Percentiles rank a stretch among this genome's conserved stretches.
These are phyloP conservation scores for Heliconius ethilla DNA, from an alignment of 2,888 invertebrate genomes.

Conservation along the genomic window DNA sequence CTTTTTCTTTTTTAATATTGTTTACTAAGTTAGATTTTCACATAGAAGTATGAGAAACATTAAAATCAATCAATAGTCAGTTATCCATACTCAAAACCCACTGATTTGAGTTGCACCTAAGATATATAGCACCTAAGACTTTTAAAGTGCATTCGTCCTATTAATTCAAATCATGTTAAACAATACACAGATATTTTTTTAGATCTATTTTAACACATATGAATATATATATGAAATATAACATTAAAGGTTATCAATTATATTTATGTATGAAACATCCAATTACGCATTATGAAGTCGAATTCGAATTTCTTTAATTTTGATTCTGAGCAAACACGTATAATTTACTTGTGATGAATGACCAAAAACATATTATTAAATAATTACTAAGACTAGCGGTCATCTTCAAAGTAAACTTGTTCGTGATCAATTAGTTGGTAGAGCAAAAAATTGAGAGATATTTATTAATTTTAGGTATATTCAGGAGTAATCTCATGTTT, in stretches of 20 bases:
- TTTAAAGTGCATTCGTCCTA: too few relatives aligned
- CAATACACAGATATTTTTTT: too few relatives aligned
- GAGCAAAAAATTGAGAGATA: constrained; percentile 2
- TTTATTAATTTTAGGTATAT: constrained; percentile 2
- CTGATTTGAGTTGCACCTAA: too few relatives aligned
- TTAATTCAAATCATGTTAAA: too few relatives aligned
- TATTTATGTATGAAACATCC: not conserved
- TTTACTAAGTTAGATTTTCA: too few relatives aligned
- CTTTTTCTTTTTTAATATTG: too few relatives aligned
- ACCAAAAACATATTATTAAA: constrained; percentile 52
- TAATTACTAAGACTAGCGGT: constrained; percentile 15
- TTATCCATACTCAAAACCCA: too few relatives aligned
- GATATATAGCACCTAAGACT: too few relatives aligned
- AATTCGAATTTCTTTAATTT: constrained; percentile 10
- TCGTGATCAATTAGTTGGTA: not conserved
- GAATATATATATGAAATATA: not conserved
- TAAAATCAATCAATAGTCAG: too few relatives aligned
- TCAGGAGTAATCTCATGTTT: not conserved
- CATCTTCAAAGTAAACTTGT: constrained; percentile 20
- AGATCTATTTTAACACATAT: not conserved
- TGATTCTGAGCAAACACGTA: constrained; percentile 57
- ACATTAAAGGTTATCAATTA: not conserved
- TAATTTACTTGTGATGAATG: constrained; percentile 75
- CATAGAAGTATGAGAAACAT: too few relatives aligned
- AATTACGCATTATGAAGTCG: not conserved